These are phyloP conservation scores for Callosobruchus maculatus DNA, from an alignment of 2,888 invertebrate genomes.

Conservation along the genomic window DNA sequence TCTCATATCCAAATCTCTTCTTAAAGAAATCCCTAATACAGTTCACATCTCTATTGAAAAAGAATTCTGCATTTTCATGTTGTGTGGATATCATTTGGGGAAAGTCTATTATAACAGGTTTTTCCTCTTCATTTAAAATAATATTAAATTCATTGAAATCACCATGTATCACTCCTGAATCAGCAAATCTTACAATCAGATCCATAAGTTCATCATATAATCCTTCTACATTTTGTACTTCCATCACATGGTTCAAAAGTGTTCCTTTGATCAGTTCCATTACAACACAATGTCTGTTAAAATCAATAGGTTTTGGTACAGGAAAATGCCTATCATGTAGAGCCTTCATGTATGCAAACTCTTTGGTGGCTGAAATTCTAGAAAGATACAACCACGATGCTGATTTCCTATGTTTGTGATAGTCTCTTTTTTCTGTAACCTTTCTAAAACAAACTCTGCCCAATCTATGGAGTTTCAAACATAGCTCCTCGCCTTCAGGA, in stretches of 20 bases:
- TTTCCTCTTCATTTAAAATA: constrained; percentile 76
- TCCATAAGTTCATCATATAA: constrained; percentile 94
- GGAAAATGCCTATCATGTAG: constrained; percentile 87
- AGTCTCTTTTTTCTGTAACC: constrained; percentile 93
- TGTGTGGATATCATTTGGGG: constrained; percentile 98
- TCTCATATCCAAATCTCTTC: constrained; percentile 72
- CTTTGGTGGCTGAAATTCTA: constrained; percentile 93
- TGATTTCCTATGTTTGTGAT: constrained; percentile 85
- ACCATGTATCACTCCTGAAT: constrained; percentile 95
- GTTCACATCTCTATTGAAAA: constrained; percentile 92
- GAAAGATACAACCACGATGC: constrained; percentile 96
- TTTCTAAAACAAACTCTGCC: constrained; percentile 96
- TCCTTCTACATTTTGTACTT: constrained; percentile 65
- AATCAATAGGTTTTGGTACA: constrained; percentile 91
- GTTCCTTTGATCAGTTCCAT: constrained; percentile 89
- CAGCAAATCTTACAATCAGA: constrained; percentile 83
- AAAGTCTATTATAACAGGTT: constrained; percentile 91
- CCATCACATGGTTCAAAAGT: constrained; percentile 66
- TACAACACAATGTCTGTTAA: constrained; percentile 91
- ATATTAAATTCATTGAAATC: constrained; percentile 99
- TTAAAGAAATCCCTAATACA: constrained; percentile 90
- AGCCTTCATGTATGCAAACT: constrained; percentile 97
- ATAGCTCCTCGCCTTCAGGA: constrained; percentile 73
- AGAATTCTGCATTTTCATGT: constrained; percentile 88
- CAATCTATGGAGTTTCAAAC: constrained; percentile 89